These are phyloP conservation scores for Peromyscus aztecus DNA, from an alignment of 2,797 vertebrate genomes.

Conservation along the genomic window DNA sequence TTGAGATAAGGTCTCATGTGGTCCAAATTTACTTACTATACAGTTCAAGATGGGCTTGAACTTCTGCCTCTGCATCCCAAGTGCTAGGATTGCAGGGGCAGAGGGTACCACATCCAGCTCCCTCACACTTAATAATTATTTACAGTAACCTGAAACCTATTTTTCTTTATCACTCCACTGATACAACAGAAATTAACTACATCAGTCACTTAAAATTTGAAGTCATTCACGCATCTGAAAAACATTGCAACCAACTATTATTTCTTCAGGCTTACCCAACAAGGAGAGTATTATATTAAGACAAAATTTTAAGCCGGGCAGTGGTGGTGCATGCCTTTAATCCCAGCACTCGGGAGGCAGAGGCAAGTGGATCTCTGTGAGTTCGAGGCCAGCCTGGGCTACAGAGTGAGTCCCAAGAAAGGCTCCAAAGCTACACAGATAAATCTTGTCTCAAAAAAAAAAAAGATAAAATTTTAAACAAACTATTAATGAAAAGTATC, in stretches of 20 bases:
- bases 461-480: not conserved
- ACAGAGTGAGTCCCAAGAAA: too few relatives aligned
- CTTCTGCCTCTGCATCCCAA: not conserved
- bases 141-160: not conserved
- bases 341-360: too few relatives aligned
- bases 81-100: not conserved
- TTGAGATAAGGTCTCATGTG: not conserved
- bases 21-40: not conserved
- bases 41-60: not conserved
- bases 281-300: not conserved
- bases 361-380: too few relatives aligned
- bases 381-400: too few relatives aligned
- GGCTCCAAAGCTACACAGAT: too few relatives aligned
- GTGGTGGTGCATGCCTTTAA: too few relatives aligned
- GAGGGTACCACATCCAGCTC: not conserved
- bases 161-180: not conserved
- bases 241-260: slow-evolving; percentile 22
- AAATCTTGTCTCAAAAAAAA: too few relatives aligned
- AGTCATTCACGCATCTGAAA: slow-evolving; percentile 18
- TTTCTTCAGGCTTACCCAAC: slow-evolving; percentile 26
- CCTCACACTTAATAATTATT: not conserved
- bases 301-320: not conserved
- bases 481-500: slow-evolving; percentile 34
- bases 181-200: not conserved
- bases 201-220: slow-evolving; percentile 31